Percentiles rank a stretch among this genome's conserved stretches.
These are phyloP conservation scores for Charadrius vociferus DNA, from an alignment of 2,113 vertebrate genomes.

Conservation along the genomic window DNA sequence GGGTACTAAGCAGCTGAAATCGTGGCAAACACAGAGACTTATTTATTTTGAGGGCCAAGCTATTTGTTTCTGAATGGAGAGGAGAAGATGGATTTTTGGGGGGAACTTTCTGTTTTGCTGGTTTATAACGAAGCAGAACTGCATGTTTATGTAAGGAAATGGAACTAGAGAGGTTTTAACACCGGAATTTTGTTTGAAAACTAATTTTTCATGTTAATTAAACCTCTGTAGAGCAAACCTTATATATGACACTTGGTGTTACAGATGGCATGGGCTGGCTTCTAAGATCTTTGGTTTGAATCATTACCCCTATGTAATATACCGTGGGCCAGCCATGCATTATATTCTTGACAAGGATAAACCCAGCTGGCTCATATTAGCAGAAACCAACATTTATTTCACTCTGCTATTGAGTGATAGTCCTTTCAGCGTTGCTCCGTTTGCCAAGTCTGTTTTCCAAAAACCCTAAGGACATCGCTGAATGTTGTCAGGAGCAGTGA, in stretches of 20 bases:
- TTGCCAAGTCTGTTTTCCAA: slow-evolving; percentile 8
- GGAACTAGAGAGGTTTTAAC: neutral
- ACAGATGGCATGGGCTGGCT: neutral
- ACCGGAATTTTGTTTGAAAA: neutral
- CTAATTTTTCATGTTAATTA: neutral
- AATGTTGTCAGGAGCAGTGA: neutral
- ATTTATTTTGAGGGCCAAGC: neutral
- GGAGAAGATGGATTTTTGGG: neutral
- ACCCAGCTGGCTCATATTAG: slow-evolving; percentile 12
- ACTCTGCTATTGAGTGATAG: slow-evolving; percentile 16
- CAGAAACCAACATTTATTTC: slow-evolving; percentile 27
- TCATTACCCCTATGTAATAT: neutral
- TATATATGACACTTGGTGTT: neutral
- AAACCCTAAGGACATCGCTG: neutral
- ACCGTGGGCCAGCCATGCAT: neutral
- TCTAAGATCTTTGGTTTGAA: slow-evolving; percentile 1
- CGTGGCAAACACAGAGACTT: neutral
- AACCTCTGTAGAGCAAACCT: neutral
- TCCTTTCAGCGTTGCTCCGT: neutral
- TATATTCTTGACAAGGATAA: slow-evolving; percentile 41
- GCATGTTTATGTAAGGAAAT: neutral
- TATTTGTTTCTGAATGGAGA: neutral
- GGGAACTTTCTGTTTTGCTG: neutral
- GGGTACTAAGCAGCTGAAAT: neutral
- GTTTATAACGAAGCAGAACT: neutral